phyloP scores from a whole-genome alignment of 2,797 vertebrate species.

The Clarias fuscus region DNA sequence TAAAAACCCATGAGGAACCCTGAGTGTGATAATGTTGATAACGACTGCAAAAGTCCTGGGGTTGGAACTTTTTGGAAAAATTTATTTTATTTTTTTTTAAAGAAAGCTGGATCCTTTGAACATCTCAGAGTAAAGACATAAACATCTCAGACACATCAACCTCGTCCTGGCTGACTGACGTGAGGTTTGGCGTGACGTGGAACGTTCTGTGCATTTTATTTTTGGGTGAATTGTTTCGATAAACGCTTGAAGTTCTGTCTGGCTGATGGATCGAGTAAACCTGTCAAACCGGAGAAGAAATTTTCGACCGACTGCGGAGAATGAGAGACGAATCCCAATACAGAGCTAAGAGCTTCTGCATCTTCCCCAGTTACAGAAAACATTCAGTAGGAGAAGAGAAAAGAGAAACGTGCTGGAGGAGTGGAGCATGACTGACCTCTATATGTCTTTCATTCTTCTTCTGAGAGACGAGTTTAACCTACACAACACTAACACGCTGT shows the following conservation, averaged over 20 bases:
- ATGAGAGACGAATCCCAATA: conserved; percentile 40
- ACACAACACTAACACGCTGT: conserved; percentile 73
- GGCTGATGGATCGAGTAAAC: conserved; percentile 45
- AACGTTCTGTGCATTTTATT: not conserved
- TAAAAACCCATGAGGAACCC: not conserved
- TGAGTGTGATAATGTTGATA: not conserved
- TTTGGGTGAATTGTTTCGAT: conserved; percentile 1
- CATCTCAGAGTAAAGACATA: not conserved
- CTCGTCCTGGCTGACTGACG: not conserved
- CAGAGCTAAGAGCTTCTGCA: conserved; percentile 29
- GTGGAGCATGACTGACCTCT: conserved; percentile 71
- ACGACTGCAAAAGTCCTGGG: not conserved
- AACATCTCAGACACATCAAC: not conserved
- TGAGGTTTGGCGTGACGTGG: not conserved
- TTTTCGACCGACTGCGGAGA: conserved; percentile 25
- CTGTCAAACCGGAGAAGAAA: conserved; percentile 48
- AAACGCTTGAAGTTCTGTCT: conserved; percentile 38
- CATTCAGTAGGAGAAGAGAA: not conserved
- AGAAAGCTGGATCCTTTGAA: not conserved
- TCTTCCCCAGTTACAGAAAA: conserved; percentile 43
- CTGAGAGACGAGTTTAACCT: conserved; percentile 79
- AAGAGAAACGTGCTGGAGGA: conserved; percentile 28
- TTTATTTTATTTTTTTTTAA: too few relatives aligned
- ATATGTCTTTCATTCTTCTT: conserved; percentile 67
- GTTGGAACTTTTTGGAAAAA: not conserved